Percentiles rank a stretch among this genome's conserved stretches.
Conservation (phyloP, 92 coral and sea anemone species). For the Umimayanthus chanpuru region DNA sequence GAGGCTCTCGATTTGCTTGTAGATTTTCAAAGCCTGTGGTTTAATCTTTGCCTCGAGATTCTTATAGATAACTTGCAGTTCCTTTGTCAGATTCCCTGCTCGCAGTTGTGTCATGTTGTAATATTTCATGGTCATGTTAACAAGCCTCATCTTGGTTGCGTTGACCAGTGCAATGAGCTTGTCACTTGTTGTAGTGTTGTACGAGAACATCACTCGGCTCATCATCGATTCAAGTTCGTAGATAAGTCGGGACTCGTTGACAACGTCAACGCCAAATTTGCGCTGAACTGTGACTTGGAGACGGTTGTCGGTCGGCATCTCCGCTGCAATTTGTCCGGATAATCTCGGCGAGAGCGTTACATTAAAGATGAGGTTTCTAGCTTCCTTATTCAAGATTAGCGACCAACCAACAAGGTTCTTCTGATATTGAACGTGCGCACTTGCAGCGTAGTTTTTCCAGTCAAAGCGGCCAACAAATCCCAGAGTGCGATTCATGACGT, state of each 20-base stretch:
- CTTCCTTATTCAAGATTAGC: conserved; percentile 63
- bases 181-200: conserved; percentile 76
- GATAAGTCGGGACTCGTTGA: conserved; percentile 71
- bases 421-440: conserved; percentile 72
- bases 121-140: conserved; percentile 60
- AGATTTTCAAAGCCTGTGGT: conserved; percentile 68
- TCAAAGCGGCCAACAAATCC: conserved; percentile 86
- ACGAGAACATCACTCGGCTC: conserved; percentile 79
- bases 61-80: conserved; percentile 61
- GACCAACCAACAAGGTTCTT: conserved; percentile 76
- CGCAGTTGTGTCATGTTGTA: conserved; percentile 69
- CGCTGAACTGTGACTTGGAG: conserved; percentile 79
- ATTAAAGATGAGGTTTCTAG: conserved; percentile 77
- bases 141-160: conserved; percentile 55
- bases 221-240: conserved; percentile 73
- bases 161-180: conserved; percentile 54
- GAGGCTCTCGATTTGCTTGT: conserved; percentile 54
- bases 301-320: conserved; percentile 73
- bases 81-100: conserved; percentile 67
- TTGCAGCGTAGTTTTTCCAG: conserved; percentile 76
- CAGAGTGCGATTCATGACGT: conserved; percentile 64
- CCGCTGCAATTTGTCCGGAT: conserved; percentile 84
- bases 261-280: conserved; percentile 71
- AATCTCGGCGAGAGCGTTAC: conserved; percentile 70
- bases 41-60: conserved; percentile 71